Evolutionary conservation across 2,797 vertebrate species (phyloP).

Genomic region (Smutsia gigantea): DNA sequence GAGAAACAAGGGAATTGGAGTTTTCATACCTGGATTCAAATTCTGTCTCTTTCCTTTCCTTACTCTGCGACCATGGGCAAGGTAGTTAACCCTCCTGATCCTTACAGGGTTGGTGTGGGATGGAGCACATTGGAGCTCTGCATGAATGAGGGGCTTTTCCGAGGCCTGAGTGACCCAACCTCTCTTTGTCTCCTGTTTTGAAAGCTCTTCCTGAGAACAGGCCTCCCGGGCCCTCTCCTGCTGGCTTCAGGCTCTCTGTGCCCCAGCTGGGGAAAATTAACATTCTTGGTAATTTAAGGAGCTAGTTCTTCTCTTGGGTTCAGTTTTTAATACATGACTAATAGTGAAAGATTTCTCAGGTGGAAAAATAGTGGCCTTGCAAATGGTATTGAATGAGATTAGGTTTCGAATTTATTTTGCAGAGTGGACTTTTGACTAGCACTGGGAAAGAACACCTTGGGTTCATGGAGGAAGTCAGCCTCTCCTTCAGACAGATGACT

Average conservation of each 20-base stretch:
- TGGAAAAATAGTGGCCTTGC: background rate
- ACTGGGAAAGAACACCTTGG: background rate
- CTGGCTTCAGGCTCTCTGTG: background rate
- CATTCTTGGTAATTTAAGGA: constrained; percentile 1
- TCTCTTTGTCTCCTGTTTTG: background rate
- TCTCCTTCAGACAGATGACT: background rate
- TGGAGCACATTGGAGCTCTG: background rate
- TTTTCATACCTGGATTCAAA: background rate
- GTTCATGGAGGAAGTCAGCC: background rate
- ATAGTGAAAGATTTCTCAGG: background rate
- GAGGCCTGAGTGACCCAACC: background rate
- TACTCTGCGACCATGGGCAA: background rate
- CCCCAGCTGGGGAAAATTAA: background rate
- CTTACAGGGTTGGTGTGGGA: background rate
- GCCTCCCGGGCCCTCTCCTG: background rate
- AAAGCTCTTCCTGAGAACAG: constrained; percentile 23
- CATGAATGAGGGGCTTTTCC: background rate
- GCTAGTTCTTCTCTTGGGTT: background rate
- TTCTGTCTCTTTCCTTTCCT: background rate
- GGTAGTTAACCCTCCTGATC: background rate
- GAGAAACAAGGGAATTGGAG: background rate
- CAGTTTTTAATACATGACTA: background rate
- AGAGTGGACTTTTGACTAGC: background rate
- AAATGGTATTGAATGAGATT: background rate
- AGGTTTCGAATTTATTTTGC: background rate